phyloP scores from a whole-genome alignment of 2,797 vertebrate genomes.

The Karalla daura region DNA sequence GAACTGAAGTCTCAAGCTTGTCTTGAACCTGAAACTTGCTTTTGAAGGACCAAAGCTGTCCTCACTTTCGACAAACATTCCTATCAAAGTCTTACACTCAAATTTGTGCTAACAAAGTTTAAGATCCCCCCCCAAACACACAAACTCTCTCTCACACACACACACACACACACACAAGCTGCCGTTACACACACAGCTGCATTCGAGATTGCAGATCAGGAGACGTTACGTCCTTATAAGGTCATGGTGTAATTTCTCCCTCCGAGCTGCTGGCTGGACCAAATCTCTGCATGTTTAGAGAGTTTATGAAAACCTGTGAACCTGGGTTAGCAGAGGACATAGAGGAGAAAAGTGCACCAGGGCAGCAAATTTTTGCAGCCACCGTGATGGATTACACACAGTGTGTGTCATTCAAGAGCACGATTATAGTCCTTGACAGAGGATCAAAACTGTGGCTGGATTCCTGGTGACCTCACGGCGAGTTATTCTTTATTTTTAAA shows the following conservation, averaged over 20 bases:
- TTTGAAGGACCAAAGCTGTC: slow-evolving; percentile 12
- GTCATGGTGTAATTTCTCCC: slow-evolving; percentile 44
- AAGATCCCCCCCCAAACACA: slow-evolving; percentile 2
- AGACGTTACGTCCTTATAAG: slow-evolving; percentile 65
- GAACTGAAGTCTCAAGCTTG: not conserved
- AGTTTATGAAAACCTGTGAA: slow-evolving; percentile 62
- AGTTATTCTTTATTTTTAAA: not conserved
- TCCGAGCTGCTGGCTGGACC: slow-evolving; percentile 37
- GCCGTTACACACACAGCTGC: slow-evolving; percentile 44
- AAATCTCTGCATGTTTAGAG: slow-evolving; percentile 48
- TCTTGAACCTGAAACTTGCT: slow-evolving; percentile 9
- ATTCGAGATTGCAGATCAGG: slow-evolving; percentile 55
- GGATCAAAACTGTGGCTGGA: slow-evolving; percentile 12
- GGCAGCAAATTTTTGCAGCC: not conserved
- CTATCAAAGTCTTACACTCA: slow-evolving; percentile 31
- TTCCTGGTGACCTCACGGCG: slow-evolving; percentile 1
- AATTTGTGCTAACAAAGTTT: slow-evolving; percentile 7
- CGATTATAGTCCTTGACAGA: not conserved
- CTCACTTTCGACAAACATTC: slow-evolving; percentile 16
- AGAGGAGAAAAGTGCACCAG: slow-evolving; percentile 8
- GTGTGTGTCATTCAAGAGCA: slow-evolving; percentile 1
- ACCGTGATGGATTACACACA: slow-evolving; percentile 4
- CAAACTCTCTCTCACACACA: not conserved
- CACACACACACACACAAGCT: slow-evolving; percentile 21
- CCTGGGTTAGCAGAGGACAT: slow-evolving; percentile 14